Evolutionary conservation across 2,797 vertebrate genomes (phyloP).

Genomic region (Nyctalus aviator): DNA sequence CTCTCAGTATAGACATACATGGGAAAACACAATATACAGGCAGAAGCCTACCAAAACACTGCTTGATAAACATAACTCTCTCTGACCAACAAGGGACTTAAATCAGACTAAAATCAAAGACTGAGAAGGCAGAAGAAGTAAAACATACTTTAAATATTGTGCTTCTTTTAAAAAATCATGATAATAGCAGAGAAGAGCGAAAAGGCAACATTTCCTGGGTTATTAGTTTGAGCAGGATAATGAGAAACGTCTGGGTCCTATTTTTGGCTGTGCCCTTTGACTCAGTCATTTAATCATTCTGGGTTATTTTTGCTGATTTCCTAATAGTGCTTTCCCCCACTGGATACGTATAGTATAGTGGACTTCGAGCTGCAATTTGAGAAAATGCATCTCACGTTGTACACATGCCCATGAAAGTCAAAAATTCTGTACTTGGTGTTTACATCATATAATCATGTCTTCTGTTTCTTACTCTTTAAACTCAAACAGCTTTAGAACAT

Average conservation of each 20-base stretch:
- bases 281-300: constrained; percentile 41
- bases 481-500: constrained; percentile 52
- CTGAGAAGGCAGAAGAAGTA: not conserved
- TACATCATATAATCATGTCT: not conserved
- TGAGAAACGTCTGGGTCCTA: constrained; percentile 35
- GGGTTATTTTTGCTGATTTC: constrained; percentile 14
- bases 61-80: not conserved
- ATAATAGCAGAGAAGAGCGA: not conserved
- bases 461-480: constrained; percentile 66
- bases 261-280: constrained; percentile 62
- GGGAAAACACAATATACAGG: not conserved
- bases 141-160: not conserved
- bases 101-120: not conserved
- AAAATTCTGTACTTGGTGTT: not conserved
- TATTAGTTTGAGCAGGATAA: constrained; percentile 20
- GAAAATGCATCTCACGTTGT: not conserved
- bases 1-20: constrained; percentile 14
- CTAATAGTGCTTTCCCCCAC: not conserved
- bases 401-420: not conserved
- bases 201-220: not conserved
- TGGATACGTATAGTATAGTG: not conserved
- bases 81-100: not conserved
- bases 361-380: not conserved
- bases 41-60: not conserved
- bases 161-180: not conserved